Conservation (phyloP, 2,888 invertebrate genomes). For the Eudasyphora cyanicolor region DNA sequence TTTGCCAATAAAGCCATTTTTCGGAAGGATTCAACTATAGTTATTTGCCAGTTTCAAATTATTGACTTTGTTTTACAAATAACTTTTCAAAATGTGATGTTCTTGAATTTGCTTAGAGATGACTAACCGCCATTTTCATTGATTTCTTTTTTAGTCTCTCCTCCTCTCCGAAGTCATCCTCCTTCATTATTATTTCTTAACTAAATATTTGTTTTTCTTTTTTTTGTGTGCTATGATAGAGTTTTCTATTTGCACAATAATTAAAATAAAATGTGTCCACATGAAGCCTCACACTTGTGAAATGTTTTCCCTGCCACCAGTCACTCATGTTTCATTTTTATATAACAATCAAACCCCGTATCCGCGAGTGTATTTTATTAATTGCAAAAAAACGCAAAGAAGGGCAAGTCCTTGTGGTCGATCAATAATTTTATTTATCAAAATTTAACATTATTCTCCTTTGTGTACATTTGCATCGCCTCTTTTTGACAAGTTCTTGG, state of each 20-base stretch:
- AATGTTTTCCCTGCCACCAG: not conserved
- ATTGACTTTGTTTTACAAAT: too few relatives aligned
- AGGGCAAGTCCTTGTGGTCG: too few relatives aligned
- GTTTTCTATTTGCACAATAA: slow-evolving; percentile 15
- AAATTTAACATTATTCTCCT: too few relatives aligned
- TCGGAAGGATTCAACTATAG: too few relatives aligned
- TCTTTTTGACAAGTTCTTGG: too few relatives aligned
- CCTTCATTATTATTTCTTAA: not conserved
- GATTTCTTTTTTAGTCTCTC: slow-evolving; percentile 50
- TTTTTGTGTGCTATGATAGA: not conserved
- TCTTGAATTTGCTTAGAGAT: slow-evolving; percentile 65
- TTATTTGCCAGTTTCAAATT: too few relatives aligned
- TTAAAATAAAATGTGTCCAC: not conserved
- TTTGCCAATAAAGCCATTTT: too few relatives aligned
- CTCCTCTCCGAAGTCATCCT: slow-evolving; percentile 12
- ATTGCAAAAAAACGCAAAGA: too few relatives aligned
- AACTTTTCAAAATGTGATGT: slow-evolving; percentile 29
- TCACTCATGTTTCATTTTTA: not conserved
- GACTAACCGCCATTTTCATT: slow-evolving; percentile 72
- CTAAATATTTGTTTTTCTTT: slow-evolving; percentile 30
- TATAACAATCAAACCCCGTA: not conserved
- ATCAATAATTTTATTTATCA: too few relatives aligned
- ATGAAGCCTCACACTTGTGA: not conserved
- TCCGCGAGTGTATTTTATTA: too few relatives aligned
- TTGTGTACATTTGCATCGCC: too few relatives aligned